Evolutionary conservation across 2,113 vertebrate species (phyloP), one percentile per base, ranked within the genome.

Genomic region (Scortum barcoo): DNA sequence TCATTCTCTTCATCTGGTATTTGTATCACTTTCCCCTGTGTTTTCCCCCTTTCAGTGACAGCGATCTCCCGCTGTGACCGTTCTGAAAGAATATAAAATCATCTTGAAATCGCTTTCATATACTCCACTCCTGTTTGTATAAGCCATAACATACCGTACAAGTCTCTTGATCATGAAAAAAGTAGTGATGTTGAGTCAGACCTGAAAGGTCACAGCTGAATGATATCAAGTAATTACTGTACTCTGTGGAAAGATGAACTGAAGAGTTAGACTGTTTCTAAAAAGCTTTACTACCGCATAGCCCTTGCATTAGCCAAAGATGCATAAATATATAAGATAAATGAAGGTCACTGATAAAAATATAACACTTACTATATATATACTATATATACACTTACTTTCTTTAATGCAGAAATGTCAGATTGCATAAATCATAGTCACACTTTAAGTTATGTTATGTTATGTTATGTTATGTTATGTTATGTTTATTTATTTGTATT

Each of bases 191-290:
- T 62, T 19, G 12, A 48, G 17, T 67, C 14, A 67, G 20, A 36
- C 19, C 38, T 63, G 42, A 67, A 51, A 42, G 70, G 30, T 73
- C 60, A 65, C 17, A 51, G 60, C 40, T 72, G 69, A 40, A 72
- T 38, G 70, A 73, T 26, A 9, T 24, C 10, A 72, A 38, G 46
- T 68, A 67, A 68, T 81, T n/a, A 51, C 51, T 67, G 19, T 44
- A 14, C 69, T 66, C 20, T 46, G 33, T 62, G 38, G 14, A 57
- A 57, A 66, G 40, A 46, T 48, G 38, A 65, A 66, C 6, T 66
- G 30, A 57, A 26, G 40, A 48, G 22, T 72, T 40, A 42, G 24
- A 28, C 13, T 62, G 60, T 8, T 72, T 68, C 40, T 33, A 63
- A 42, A 79, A 42, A 22, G 57, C 58, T 54, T 62, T 48, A 60